Conservation (phyloP, 2,888 invertebrate species). For the Diarsia brunnea region DNA sequence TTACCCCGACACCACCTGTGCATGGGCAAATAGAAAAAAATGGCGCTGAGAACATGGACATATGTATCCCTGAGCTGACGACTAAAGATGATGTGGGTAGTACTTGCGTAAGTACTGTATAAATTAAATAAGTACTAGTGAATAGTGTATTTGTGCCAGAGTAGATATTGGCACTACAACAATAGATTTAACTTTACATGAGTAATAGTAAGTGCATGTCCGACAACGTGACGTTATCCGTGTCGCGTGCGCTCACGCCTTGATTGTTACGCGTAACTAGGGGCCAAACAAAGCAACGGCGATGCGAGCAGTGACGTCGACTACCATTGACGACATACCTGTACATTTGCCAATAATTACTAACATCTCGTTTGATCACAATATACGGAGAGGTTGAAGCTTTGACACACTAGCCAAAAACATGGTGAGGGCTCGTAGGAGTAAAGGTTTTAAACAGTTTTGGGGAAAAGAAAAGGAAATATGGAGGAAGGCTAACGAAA, state of each 20-base stretch:
- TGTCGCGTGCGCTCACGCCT: background rate
- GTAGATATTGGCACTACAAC: slow-evolving; percentile 4
- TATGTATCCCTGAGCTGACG: slow-evolving; percentile 61
- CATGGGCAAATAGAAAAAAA: slow-evolving; percentile 65
- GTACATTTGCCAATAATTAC: slow-evolving; percentile 29
- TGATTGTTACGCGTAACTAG: slow-evolving; percentile 5
- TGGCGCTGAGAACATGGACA: slow-evolving; percentile 72
- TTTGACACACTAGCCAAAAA: slow-evolving; percentile 7
- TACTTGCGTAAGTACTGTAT: background rate
- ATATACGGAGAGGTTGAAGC: background rate
- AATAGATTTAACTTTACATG: background rate
- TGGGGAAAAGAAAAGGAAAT: too few species aligned
- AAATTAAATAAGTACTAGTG: too few species aligned
- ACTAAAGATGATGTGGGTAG: slow-evolving; percentile 73
- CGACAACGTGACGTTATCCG: slow-evolving; percentile 33
- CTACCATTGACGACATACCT: slow-evolving; percentile 14
- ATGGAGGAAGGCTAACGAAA: background rate
- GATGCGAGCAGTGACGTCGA: slow-evolving; percentile 17
- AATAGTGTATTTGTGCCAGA: background rate
- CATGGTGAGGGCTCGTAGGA: slow-evolving; percentile 15
- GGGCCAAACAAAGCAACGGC: slow-evolving; percentile 13
- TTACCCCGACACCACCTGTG: slow-evolving; percentile 62
- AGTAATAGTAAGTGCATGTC: slow-evolving; percentile 27
- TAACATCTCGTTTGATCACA: slow-evolving; percentile 25
- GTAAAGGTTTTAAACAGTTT: background rate